These are phyloP conservation scores for Spinibarbus caldwelli DNA, from an alignment of 2,797 vertebrate species.

Conservation along the genomic window DNA sequence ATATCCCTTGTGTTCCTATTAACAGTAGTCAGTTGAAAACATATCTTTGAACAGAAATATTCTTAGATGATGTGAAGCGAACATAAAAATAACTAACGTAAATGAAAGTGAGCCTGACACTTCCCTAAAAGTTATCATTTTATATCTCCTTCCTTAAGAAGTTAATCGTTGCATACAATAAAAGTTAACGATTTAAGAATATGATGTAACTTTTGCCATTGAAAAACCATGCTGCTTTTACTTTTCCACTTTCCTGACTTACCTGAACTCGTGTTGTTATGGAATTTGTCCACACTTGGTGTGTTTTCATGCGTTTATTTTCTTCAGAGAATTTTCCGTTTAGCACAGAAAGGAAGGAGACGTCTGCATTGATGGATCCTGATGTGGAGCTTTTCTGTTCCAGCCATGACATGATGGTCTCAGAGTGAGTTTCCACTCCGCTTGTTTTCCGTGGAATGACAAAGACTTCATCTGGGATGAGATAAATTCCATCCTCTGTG, in stretches of 20 bases:
- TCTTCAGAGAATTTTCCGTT: constrained; percentile 85
- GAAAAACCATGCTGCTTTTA: neutral
- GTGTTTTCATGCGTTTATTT: constrained; percentile 82
- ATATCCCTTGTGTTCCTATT: neutral
- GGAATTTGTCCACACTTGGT: constrained; percentile 78
- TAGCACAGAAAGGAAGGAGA: constrained; percentile 72
- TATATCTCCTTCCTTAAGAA: neutral
- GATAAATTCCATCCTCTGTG: constrained; percentile 84
- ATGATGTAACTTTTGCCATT: no score
- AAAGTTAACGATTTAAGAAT: neutral
- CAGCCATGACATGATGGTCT: constrained; percentile 85
- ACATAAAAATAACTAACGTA: neutral
- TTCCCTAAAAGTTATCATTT: neutral
- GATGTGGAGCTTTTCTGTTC: constrained; percentile 82
- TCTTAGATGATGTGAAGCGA: neutral
- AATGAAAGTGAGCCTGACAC: neutral
- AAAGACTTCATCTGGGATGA: constrained; percentile 86
- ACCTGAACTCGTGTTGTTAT: constrained; percentile 84
- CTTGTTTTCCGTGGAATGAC: constrained; percentile 85
- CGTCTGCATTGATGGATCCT: constrained; percentile 78
- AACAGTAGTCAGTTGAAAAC: no score
- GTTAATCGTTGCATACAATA: neutral
- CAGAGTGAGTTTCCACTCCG: constrained; percentile 84
- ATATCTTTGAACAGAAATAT: neutral
- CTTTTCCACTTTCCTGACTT: constrained; percentile 17